These are phyloP conservation scores for Gandaritis pyraliata DNA, from an alignment of 2,888 invertebrate species.

Conservation along the genomic window DNA sequence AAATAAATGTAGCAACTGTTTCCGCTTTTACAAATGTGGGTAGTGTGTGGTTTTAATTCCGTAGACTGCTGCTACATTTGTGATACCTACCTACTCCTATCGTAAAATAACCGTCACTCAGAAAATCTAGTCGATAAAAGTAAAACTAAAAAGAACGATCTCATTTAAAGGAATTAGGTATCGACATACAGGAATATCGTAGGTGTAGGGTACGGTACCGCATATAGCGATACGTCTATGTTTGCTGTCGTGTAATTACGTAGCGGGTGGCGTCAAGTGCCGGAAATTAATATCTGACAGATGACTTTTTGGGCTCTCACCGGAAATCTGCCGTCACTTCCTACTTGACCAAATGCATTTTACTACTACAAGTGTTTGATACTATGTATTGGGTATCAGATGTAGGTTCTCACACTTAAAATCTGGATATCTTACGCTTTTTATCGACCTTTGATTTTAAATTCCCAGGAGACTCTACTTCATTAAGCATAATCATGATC, in stretches of 20 bases:
- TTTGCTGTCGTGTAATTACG: slow-evolving; percentile 65
- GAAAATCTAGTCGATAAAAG: no score
- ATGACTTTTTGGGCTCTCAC: slow-evolving; percentile 51
- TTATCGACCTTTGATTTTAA: no score
- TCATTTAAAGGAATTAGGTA: slow-evolving; percentile 36
- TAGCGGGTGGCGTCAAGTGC: slow-evolving; percentile 58
- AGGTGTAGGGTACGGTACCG: slow-evolving; percentile 33
- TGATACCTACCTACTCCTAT: neutral
- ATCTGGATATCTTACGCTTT: no score
- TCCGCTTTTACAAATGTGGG: slow-evolving; percentile 45
- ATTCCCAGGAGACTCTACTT: no score
- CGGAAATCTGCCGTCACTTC: slow-evolving; percentile 48
- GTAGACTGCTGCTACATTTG: slow-evolving; percentile 21
- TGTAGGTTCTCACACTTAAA: no score
- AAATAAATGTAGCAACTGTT: slow-evolving; percentile 54
- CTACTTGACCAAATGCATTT: slow-evolving; percentile 39
- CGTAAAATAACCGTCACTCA: neutral
- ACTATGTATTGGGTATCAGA: no score
- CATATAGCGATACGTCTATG: slow-evolving; percentile 53
- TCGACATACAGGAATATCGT: slow-evolving; percentile 47
- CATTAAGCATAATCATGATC: no score
- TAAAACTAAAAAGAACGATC: slow-evolving; percentile 32
- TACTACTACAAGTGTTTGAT: no score
- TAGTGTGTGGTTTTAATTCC: slow-evolving; percentile 33
- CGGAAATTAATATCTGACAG: slow-evolving; percentile 79